Conservation (phyloP, 2,888 invertebrate genomes). For the Leptothorax acervorum region DNA sequence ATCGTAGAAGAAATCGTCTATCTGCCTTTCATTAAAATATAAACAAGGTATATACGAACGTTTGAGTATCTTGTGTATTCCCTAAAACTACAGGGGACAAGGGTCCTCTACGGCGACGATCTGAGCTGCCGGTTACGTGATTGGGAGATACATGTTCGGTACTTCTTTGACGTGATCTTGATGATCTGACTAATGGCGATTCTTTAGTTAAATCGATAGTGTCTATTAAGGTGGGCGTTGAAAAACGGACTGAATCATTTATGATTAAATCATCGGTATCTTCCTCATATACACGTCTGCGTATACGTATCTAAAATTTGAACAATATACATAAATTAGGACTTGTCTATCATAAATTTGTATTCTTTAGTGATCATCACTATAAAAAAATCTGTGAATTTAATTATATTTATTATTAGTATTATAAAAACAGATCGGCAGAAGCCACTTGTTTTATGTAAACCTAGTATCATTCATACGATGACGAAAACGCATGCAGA, state of each 20-base stretch:
- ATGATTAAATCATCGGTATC: neutral
- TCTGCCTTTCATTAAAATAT: neutral
- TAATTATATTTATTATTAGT: neutral
- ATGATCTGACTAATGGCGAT: slow-evolving; percentile 48
- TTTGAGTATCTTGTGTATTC: neutral
- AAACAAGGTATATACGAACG: slow-evolving; percentile 30
- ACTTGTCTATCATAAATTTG: neutral
- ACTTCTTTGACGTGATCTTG: neutral
- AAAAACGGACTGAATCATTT: neutral
- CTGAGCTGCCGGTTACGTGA: neutral
- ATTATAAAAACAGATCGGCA: neutral
- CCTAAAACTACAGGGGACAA: slow-evolving; percentile 1
- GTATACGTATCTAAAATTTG: slow-evolving; percentile 18
- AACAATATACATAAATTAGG: neutral
- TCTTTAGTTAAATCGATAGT: slow-evolving; percentile 75
- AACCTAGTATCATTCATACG: neutral
- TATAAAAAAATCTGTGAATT: neutral
- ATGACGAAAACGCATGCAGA: neutral
- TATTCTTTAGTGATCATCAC: neutral
- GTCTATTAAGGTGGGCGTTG: slow-evolving; percentile 46
- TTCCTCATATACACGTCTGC: neutral
- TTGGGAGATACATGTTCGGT: slow-evolving; percentile 13
- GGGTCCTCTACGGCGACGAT: neutral
- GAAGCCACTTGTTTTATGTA: neutral
- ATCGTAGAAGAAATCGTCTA: neutral